Percentiles rank a stretch among this genome's conserved stretches.
Evolutionary conservation across 2,797 vertebrate genomes (phyloP).

Genomic region (Bovichtus diacanthus): DNA sequence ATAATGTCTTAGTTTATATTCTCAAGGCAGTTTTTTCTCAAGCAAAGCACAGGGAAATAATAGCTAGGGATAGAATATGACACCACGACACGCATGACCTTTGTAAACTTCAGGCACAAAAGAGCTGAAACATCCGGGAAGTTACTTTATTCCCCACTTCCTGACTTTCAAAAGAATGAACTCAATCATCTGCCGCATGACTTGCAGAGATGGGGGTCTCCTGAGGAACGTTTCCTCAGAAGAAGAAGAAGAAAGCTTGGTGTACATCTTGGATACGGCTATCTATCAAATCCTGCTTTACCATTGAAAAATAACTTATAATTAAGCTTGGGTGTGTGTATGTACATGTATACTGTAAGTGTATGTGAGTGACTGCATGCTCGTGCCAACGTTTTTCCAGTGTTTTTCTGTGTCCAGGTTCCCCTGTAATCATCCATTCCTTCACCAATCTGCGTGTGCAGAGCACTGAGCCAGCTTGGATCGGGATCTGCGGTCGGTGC

Average conservation of each 20-base stretch:
- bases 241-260: neutral
- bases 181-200: slow-evolving; percentile 33
- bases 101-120: slow-evolving; percentile 30
- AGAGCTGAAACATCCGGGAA: slow-evolving; percentile 48
- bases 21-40: too few relatives aligned
- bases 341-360: neutral
- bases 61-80: neutral
- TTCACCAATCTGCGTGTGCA: slow-evolving; percentile 30
- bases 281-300: neutral
- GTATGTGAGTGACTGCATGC: slow-evolving; percentile 8
- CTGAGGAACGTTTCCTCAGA: neutral
- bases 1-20: too few relatives aligned
- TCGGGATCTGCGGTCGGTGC: slow-evolving; percentile 33
- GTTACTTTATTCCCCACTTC: slow-evolving; percentile 40
- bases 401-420: slow-evolving; percentile 28
- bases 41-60: neutral
- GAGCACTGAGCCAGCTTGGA: slow-evolving; percentile 50
- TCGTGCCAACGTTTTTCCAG: slow-evolving; percentile 18
- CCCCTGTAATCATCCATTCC: slow-evolving; percentile 66
- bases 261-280: neutral
- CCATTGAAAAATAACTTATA: neutral
- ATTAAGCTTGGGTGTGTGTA: slow-evolving; percentile 1
- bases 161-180: slow-evolving; percentile 26
- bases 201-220: slow-evolving; percentile 41
- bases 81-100: neutral